These are phyloP conservation scores for Crepidodera aurea DNA, from an alignment of 2,888 invertebrate species.

Conservation along the genomic window DNA sequence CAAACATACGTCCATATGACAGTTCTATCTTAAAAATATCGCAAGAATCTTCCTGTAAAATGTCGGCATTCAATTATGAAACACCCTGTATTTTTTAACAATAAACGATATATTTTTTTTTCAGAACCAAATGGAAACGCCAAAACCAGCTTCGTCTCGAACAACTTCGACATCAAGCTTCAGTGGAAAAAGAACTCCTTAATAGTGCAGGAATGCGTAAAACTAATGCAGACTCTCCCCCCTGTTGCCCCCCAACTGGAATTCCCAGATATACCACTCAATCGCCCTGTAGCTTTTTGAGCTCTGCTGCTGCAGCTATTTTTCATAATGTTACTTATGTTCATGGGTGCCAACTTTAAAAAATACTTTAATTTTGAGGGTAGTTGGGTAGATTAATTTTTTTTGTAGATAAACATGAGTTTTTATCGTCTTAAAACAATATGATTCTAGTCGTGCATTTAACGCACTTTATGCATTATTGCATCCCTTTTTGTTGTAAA, in stretches of 20 bases:
- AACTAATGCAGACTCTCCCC: conserved; percentile 46
- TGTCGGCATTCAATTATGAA: too few species aligned
- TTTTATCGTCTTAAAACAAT: too few species aligned
- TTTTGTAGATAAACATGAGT: too few species aligned
- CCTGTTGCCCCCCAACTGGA: conserved; percentile 57
- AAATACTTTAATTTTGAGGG: background rate
- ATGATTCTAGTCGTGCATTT: too few species aligned
- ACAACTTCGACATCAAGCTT: conserved; percentile 85
- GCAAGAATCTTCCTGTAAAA: too few species aligned
- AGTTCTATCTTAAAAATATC: too few species aligned
- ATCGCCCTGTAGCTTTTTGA: conserved; percentile 70
- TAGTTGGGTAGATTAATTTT: too few species aligned
- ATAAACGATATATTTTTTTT: too few species aligned
- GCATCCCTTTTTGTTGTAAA: too few species aligned
- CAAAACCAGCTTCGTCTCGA: conserved; percentile 88
- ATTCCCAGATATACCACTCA: conserved; percentile 56
- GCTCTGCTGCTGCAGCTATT: conserved; percentile 76
- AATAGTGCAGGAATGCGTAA: conserved; percentile 51
- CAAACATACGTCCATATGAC: too few species aligned
- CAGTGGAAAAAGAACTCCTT: conserved; percentile 74
- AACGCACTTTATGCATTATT: too few species aligned
- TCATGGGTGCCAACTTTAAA: conserved; percentile 74
- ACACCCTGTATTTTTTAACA: too few species aligned
- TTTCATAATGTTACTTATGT: conserved; percentile 79
- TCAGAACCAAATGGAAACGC: conserved; percentile 87